Base-by-base conservation (phyloP, 2,113 vertebrate genomes). In the Platysteira castanea region DNA sequence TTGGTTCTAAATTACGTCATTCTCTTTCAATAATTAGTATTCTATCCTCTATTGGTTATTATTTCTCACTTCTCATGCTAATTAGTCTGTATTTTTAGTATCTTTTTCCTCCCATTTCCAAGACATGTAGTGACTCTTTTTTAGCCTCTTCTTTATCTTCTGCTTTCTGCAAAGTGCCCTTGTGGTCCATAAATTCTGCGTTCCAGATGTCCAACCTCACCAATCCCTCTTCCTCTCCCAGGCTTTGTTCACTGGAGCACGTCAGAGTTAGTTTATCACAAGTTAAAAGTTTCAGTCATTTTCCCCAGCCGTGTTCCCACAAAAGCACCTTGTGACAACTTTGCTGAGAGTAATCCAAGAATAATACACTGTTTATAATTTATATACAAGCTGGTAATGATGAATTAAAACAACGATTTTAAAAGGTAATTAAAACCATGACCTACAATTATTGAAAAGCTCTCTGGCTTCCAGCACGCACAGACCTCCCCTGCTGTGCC, bases 301-400 rank as follows among this genome's bases (percentile, higher is more conserved):
- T 1, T 71, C 6, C 47, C 39, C 42, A 4, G 7, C 41, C 41
- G 9, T 20, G 3, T 2, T 63, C 57, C 50, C 27, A 13, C 42
- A 22, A 11, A 64, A 71, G 26, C 0, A 41, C 2, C 21, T 42
- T 7, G 1, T 3, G n/a, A 6, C 13, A 41, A 6, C 28, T 54
- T 53, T 28, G 47, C 39, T 46, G 30, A 54, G 14, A n/a, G 7
- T 1, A 35, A 35, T 41, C 35, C 6, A 14, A 54, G 20, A 22
- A 10, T 6, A 35, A 42, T 26, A 21, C 11, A 31, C 5, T 4
- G 4, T 47, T 54, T 30, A 12, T 47, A 11, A 41, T n/a, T 47
- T 6, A 5, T 17, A 21, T 5, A 7, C 1, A 6, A 2, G 1
- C 3, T 19, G 18, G 33, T 39, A 21, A 3, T 16, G 30, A 16